Base-by-base conservation (phyloP, 2,113 vertebrate species). In the Pachycephala philippinensis region DNA sequence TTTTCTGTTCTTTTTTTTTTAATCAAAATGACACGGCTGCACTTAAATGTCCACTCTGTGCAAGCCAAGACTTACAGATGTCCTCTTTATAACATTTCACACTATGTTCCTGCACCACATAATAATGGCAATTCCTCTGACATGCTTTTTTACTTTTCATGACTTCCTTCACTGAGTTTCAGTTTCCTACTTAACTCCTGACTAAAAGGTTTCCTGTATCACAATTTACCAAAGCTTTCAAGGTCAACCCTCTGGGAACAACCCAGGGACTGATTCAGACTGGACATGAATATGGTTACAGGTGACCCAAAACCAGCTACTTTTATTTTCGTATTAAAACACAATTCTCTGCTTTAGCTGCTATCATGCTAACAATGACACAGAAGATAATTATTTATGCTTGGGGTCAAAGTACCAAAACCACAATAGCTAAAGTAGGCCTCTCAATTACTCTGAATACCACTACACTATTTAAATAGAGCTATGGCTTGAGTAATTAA, bases 121-220 rank as follows among this genome's bases (percentile, higher is more conserved):
- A 88, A 81, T 74, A 85, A 40, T 18, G 23, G 56, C 60, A 77
- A 87, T 94, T 89, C 61, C 84, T 80, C 42, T 8, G 6, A 95
- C 78, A 87, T 65, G 71, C 49, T 74, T 90, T 97, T 92, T 94
- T 75, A 93, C 70, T 96, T 96, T 97, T 94, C 92, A 95, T 82
- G 15, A 72, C 74, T 96, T 97, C 91, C 81, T 91, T 96, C 61
- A 85, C 70, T 35, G 57, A 78, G 60, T 95, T 96, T 97, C 68
- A 93, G 76, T 87, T 97, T 95, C 86, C 82, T 94, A 88, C 89
- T 94, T 83, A 94, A 89, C 66, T 95, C 49, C 66, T 71, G 44
- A 64, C 84, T 85, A n/a, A 91, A 87, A 53, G 37, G 80, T 91
- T 95, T 95, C 72, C 83, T 84, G 57, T 47, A 92, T 95, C 56